Percentiles rank a stretch among this genome's conserved stretches.
phyloP scores from a whole-genome alignment of 2,888 invertebrate genomes.

The Scaptodrosophila latifasciaeformis region DNA sequence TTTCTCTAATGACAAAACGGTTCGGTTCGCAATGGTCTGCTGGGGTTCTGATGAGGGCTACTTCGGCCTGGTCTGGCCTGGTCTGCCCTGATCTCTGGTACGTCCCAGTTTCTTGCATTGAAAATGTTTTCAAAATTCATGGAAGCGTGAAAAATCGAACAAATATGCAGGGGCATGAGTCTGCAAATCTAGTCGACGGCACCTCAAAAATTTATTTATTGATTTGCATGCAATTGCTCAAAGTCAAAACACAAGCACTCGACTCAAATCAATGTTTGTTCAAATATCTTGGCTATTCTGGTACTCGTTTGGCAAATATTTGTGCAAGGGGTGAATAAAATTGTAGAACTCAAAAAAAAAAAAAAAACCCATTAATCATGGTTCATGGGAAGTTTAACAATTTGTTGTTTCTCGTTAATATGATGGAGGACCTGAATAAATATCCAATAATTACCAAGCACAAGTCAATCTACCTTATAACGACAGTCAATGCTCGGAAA shows the following conservation, averaged over 20 bases:
- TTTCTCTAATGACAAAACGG: no score
- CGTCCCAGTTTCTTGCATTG: no score
- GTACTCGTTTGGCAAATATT: no score
- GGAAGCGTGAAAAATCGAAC: conserved; percentile 62
- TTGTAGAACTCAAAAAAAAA: no score
- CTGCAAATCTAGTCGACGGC: conserved; percentile 4
- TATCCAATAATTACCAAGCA: conserved; percentile 44
- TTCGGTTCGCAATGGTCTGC: no score
- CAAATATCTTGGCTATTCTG: no score
- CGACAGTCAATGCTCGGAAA: conserved; percentile 43
- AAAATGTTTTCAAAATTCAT: conserved; percentile 53
- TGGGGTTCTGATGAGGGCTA: no score
- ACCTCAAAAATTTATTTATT: conserved; percentile 42
- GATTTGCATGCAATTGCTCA: conserved; percentile 36
- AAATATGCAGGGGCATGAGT: conserved; percentile 33
- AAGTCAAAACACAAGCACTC: conserved; percentile 20
- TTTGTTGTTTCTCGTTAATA: no score
- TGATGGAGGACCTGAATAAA: conserved; percentile 1
- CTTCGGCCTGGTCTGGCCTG: no score
- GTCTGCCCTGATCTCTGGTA: no score
- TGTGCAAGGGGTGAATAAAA: no score
- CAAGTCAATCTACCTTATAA: conserved; percentile 21
- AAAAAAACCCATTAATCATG: conserved; percentile 50
- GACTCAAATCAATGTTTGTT: no score
- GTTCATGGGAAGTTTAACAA: neutral